A percentile compares a stretch with the other conserved stretches of the same genome.
These are phyloP conservation scores for Eupithecia exiguata DNA, from an alignment of 2,888 invertebrate genomes.

Conservation along the genomic window DNA sequence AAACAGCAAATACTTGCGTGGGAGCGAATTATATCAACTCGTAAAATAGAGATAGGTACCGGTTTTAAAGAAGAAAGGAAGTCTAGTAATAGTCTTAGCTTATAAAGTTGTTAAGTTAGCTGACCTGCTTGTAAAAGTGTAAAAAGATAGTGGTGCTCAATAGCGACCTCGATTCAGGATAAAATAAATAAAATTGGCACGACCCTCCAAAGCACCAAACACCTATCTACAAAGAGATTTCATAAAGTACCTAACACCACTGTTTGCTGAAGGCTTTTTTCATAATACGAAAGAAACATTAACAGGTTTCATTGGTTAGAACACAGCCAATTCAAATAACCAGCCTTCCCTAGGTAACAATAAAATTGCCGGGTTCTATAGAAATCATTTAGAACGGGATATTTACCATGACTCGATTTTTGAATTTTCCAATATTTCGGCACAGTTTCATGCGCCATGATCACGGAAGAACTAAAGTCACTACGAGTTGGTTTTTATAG, in stretches of 20 bases:
- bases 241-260: background rate
- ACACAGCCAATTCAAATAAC: background rate
- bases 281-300: background rate
- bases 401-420: too few relatives aligned
- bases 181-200: background rate
- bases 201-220: background rate
- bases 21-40: constrained; percentile 14
- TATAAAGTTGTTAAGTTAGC: background rate
- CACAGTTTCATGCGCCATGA: too few relatives aligned
- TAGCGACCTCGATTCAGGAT: too few relatives aligned
- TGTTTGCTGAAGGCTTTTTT: background rate
- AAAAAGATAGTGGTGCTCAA: background rate
- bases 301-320: too few relatives aligned
- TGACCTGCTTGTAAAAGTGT: background rate
- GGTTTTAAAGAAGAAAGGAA: background rate
- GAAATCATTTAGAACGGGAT: too few relatives aligned
- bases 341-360: background rate
- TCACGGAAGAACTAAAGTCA: too few relatives aligned
- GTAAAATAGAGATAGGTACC: background rate
- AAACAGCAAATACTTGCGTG: constrained; percentile 33
- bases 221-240: background rate
- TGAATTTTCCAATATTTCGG: too few relatives aligned
- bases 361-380: too few relatives aligned
- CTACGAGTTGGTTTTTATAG: too few relatives aligned
- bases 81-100: background rate